These are phyloP conservation scores for Drosophila busckii DNA, from an alignment of 1,140 invertebrate species.

Conservation along the genomic window DNA sequence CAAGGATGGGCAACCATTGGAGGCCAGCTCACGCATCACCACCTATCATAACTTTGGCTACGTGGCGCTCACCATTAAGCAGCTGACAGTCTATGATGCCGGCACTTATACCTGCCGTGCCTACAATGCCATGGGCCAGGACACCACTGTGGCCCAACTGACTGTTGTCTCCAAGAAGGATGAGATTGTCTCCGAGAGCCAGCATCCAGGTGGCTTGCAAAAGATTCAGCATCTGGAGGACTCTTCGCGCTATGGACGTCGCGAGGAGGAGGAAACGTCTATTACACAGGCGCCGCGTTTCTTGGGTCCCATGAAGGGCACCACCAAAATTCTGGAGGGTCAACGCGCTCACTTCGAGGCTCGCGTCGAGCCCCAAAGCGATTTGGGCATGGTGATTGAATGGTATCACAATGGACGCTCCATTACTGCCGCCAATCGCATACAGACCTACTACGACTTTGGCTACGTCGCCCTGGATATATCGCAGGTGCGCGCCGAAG, in stretches of 20 bases:
- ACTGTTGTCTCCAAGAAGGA: conserved; percentile 91
- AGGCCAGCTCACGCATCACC: conserved; percentile 95
- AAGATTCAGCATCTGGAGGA: conserved; percentile 95
- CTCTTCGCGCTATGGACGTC: conserved; percentile 84
- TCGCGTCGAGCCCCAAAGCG: conserved; percentile 94
- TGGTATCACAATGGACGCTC: conserved; percentile 95
- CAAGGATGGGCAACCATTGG: conserved; percentile 93
- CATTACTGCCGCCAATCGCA: conserved; percentile 90
- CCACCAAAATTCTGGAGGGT: conserved; percentile 96
- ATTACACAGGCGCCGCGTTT: conserved; percentile 90
- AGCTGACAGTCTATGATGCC: conserved; percentile 92
- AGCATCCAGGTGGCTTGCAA: conserved; percentile 91
- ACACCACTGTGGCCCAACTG: conserved; percentile 92
- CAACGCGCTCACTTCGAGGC: conserved; percentile 98
- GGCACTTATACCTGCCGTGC: conserved; percentile 95
- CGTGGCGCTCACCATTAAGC: conserved; percentile 96
- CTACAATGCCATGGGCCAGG: conserved; percentile 92
- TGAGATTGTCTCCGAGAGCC: conserved; percentile 91
- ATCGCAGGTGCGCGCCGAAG: conserved; percentile 90
- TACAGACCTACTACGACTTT: conserved; percentile 96
- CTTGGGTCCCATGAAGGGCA: conserved; percentile 91
- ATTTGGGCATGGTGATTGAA: conserved; percentile 91
- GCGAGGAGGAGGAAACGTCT: conserved; percentile 85
- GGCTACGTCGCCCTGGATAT: conserved; percentile 97
- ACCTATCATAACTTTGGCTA: conserved; percentile 98